A percentile compares a stretch with the other conserved stretches of the same genome.
These are phyloP conservation scores for Eretmochelys imbricata DNA, from an alignment of 2,113 vertebrate genomes.

Conservation along the genomic window DNA sequence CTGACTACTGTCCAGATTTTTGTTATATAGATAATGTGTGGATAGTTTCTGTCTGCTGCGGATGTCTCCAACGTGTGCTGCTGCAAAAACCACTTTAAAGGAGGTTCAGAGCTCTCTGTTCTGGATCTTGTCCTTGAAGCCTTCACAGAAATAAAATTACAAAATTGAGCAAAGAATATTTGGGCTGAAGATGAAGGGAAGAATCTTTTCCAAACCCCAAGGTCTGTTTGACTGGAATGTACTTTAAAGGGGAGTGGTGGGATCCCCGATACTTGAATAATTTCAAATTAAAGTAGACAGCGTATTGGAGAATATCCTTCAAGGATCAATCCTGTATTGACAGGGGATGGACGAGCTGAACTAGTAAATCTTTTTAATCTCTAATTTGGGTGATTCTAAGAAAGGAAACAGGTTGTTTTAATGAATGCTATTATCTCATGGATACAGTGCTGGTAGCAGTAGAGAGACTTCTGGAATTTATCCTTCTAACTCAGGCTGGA, in stretches of 20 bases:
- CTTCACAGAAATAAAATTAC: neutral
- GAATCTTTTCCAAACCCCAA: neutral
- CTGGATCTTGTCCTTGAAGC: neutral
- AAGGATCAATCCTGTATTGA: slow-evolving; percentile 26
- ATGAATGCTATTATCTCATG: neutral
- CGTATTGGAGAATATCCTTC: neutral
- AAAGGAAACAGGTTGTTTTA: neutral
- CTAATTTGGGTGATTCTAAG: neutral
- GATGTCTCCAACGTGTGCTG: neutral
- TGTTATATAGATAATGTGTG: neutral
- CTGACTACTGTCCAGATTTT: neutral
- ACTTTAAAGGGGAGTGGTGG: neutral
- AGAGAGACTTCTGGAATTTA: neutral
- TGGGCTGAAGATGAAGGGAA: neutral
- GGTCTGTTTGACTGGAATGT: slow-evolving; percentile 15
- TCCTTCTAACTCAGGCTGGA: neutral
- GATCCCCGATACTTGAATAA: neutral
- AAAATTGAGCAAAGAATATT: neutral
- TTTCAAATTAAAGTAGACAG: slow-evolving; percentile 1
- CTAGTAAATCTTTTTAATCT: neutral
- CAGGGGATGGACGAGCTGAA: neutral
- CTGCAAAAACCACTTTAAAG: neutral
- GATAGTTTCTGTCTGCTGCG: neutral
- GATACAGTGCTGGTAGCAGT: neutral
- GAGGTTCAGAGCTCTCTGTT: rapidly evolving